Base-by-base conservation (phyloP, 2,888 invertebrate genomes). In the Hemithea aestivaria region DNA sequence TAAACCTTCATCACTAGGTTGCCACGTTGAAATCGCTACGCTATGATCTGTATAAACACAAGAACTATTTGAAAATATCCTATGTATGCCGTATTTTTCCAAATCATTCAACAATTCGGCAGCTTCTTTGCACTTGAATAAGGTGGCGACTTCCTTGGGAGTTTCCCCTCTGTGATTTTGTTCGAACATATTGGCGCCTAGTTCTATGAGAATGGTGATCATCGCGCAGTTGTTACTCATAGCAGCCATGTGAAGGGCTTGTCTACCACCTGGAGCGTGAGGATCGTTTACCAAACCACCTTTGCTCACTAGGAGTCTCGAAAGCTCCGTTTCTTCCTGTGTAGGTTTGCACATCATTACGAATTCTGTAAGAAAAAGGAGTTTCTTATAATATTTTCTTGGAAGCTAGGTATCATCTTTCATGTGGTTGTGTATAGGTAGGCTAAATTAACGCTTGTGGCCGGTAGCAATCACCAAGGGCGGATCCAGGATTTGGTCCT, bases 181-280 rank as follows among this genome's bases (percentile, higher is more conserved):
- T 11, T 58, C 45, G 24, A 54, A 51, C 1, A 75, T 40, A 53
- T 83, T 59, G 6, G 83, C 84, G 11, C 85, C 87, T 2, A 79
- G 55, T 0, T 66, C 50, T 1, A 82, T 37, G 5, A 88, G 66
- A 23, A 76, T 53, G 3, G 46, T 39, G 9, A 83, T 79, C 1
- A 89, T 66, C 1, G 48, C 51, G 24, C 66, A 62, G 44, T 87
- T 85, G 44, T 87, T 76, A 40, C 77, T 78, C 72, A 88, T 82
- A 1, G 89, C 89, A 7, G 85, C 87, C 42, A 85, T 81, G 56
- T 89, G 89, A 23, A 89, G 57, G 0, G 84, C 76, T 51, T 87
- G 88, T 7, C 87, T 72, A 6, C 77, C 71, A 1, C 82, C 84
- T 1, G 81, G 76, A 0, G 72, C 75, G 1, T 67, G 56, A 1